Conservation (phyloP, 1,140 invertebrate genomes). For the Aphidius ervi region DNA sequence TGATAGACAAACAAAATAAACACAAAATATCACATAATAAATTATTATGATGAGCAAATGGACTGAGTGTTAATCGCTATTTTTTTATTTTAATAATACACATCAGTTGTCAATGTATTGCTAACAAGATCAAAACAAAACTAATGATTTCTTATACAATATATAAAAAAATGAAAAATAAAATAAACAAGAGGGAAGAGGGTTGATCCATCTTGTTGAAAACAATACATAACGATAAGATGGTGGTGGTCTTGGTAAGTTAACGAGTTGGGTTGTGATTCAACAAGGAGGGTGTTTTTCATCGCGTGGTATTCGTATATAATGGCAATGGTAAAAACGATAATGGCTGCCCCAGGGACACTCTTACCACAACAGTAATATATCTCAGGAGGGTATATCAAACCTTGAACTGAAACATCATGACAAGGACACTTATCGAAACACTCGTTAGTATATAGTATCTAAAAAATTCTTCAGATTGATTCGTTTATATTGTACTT, state of each 20-base stretch:
- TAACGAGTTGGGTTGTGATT: slow-evolving; percentile 32
- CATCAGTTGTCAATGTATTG: not conserved
- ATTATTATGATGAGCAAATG: slow-evolving; percentile 5
- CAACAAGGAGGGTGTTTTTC: slow-evolving; percentile 27
- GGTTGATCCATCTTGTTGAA: too few relatives aligned
- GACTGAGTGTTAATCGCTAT: not conserved
- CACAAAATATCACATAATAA: not conserved
- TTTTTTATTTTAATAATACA: not conserved
- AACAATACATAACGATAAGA: not conserved
- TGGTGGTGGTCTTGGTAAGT: slow-evolving; percentile 13
- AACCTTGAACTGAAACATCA: slow-evolving; percentile 24
- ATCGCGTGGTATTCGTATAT: slow-evolving; percentile 15
- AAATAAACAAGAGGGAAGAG: too few relatives aligned
- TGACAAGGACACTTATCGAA: slow-evolving; percentile 19
- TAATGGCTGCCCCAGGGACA: slow-evolving; percentile 46
- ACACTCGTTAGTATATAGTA: slow-evolving; percentile 46
- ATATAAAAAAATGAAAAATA: too few relatives aligned
- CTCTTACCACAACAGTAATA: slow-evolving; percentile 17
- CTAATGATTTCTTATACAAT: not conserved
- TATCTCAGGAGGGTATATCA: slow-evolving; percentile 21
- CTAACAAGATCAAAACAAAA: not conserved
- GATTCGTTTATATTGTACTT: slow-evolving; percentile 28
- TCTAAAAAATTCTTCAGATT: slow-evolving; percentile 29
- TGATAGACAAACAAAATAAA: not conserved
- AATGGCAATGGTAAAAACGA: slow-evolving; percentile 34